A percentile compares a stretch with the other conserved stretches of the same genome.
Evolutionary conservation across 2,888 invertebrate genomes (phyloP).

Genomic region (Parnassius orleans): DNA sequence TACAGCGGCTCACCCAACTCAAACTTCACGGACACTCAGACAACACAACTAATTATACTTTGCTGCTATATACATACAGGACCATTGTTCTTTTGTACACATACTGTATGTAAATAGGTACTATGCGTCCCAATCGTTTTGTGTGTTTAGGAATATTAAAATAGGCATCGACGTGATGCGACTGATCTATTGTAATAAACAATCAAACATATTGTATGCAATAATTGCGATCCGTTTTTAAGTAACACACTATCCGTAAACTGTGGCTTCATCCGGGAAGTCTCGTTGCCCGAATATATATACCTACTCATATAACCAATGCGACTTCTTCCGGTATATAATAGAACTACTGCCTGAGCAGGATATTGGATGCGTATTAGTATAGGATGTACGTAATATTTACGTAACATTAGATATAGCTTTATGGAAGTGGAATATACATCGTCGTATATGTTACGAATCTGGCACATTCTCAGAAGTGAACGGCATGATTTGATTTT

Average conservation of each 20-base stretch:
- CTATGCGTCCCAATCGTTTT: conserved; percentile 2
- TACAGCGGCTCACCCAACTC: conserved; percentile 54
- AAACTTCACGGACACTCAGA: conserved; percentile 45
- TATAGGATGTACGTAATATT: too few relatives aligned
- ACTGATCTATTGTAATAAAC: conserved; percentile 15
- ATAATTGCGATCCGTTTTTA: conserved; percentile 15
- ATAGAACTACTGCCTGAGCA: too few relatives aligned
- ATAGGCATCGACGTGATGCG: conserved; percentile 20
- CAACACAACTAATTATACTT: conserved; percentile 21
- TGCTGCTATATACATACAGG: conserved; percentile 7
- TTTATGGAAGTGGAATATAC: too few relatives aligned
- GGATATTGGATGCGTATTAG: too few relatives aligned
- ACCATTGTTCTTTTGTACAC: conserved; percentile 21
- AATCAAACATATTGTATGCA: conserved; percentile 2
- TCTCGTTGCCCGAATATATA: not conserved
- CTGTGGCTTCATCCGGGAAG: conserved; percentile 15
- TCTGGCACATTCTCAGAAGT: too few relatives aligned
- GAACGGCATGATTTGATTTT: too few relatives aligned
- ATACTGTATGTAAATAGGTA: conserved; percentile 18
- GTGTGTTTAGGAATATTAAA: conserved; percentile 17
- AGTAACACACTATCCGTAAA: conserved; percentile 2
- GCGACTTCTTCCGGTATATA: too few relatives aligned
- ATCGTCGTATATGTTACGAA: too few relatives aligned
- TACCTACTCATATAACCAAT: too few relatives aligned
- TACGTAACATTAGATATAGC: too few relatives aligned